Conservation (phyloP, 2,797 vertebrate genomes). For the Peromyscus eremicus region DNA sequence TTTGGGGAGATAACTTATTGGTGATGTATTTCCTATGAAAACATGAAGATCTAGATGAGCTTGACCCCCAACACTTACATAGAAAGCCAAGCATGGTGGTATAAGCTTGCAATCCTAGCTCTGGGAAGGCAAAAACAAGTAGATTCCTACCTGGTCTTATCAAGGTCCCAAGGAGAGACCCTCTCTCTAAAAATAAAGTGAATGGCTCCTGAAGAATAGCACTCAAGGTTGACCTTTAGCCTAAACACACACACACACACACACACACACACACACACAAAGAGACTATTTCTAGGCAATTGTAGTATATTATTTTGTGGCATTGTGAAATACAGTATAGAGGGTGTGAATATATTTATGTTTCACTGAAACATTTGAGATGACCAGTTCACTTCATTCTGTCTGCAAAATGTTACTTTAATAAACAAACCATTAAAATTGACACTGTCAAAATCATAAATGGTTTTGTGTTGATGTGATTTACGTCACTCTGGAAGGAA, state of each 20-base stretch:
- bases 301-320: background rate
- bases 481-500: background rate
- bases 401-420: slow-evolving; percentile 51
- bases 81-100: background rate
- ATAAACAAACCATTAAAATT: slow-evolving; percentile 66
- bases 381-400: slow-evolving; percentile 59
- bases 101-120: background rate
- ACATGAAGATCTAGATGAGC: background rate
- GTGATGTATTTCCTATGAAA: background rate
- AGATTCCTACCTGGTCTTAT: background rate
- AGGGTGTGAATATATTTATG: background rate
- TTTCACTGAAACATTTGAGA: slow-evolving; percentile 42
- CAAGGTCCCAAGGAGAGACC: background rate
- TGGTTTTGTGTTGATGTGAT: slow-evolving; percentile 50
- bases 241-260: background rate
- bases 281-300: slow-evolving; percentile 44
- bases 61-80: background rate
- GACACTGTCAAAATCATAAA: slow-evolving; percentile 17
- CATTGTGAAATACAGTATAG: background rate
- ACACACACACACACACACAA: background rate
- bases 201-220: background rate
- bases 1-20: background rate
- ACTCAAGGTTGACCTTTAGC: background rate
- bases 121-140: background rate
- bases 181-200: background rate